Evolutionary conservation across 2,113 vertebrate genomes (phyloP).

Genomic region (Rhegmatorhina hoffmannsi): DNA sequence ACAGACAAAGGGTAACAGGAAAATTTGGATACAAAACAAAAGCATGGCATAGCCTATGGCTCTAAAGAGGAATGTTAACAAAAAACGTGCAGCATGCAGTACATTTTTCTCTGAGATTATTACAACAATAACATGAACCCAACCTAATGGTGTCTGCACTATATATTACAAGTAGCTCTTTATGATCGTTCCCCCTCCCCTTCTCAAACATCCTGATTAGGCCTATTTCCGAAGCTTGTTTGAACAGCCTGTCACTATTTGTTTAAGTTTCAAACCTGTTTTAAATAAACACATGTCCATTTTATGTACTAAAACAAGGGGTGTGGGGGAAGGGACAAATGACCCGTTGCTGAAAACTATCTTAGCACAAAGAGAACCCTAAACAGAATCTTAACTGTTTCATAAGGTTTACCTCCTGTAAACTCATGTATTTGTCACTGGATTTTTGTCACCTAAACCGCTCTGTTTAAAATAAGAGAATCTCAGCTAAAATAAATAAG

Average conservation of each 20-base stretch:
- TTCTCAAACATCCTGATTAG: constrained; percentile 79
- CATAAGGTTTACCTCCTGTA: constrained; percentile 8
- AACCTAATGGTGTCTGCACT: constrained; percentile 33
- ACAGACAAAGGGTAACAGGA: background rate
- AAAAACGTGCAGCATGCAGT: constrained; percentile 38
- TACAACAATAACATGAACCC: constrained; percentile 48
- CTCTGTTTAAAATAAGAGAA: constrained; percentile 39
- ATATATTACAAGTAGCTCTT: constrained; percentile 67
- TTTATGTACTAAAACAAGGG: constrained; percentile 73
- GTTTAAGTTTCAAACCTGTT: constrained; percentile 78
- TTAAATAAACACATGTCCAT: constrained; percentile 78
- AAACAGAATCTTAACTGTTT: constrained; percentile 16
- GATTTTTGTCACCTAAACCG: background rate
- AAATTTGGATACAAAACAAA: background rate
- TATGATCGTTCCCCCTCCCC: constrained; percentile 60
- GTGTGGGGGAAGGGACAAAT: background rate
- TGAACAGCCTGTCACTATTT: constrained; percentile 82
- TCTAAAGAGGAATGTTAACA: constrained; percentile 1
- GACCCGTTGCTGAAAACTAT: constrained; percentile 2
- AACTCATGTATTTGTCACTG: constrained; percentile 13
- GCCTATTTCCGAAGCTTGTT: constrained; percentile 78
- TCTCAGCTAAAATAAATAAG: constrained; percentile 29
- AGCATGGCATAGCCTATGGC: background rate
- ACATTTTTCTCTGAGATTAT: background rate
- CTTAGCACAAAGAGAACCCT: constrained; percentile 39